phyloP scores from a whole-genome alignment of 2,113 vertebrate genomes.

The Tetrao urogallus region DNA sequence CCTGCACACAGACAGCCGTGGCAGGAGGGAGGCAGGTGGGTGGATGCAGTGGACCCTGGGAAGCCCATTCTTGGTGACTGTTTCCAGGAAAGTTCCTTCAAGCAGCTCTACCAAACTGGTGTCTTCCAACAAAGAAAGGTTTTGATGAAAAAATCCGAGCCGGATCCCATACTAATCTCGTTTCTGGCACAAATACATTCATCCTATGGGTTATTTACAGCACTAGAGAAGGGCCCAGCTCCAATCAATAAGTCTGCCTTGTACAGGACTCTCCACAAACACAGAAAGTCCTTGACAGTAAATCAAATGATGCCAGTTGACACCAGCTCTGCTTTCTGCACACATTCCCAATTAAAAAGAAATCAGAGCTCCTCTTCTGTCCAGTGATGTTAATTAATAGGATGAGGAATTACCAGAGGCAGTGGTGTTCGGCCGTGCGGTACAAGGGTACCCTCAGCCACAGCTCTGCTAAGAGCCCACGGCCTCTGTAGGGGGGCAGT shows the following conservation, averaged over 20 bases:
- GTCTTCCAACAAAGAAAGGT: not conserved
- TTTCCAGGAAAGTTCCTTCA: not conserved
- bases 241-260: not conserved
- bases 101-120: not conserved
- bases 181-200: not conserved
- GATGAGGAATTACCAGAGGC: not conserved
- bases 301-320: not conserved
- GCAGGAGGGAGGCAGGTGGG: not conserved
- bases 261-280: not conserved
- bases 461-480: not conserved
- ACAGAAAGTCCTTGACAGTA: not conserved
- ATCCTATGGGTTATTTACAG: not conserved
- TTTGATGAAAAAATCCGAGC: not conserved
- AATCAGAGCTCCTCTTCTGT: conserved; percentile 2
- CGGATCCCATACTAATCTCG: not conserved
- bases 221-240: fast-evolving
- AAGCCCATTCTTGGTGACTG: not conserved
- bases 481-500: not conserved
- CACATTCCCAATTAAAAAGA: not conserved
- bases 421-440: fast-evolving
- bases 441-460: not conserved
- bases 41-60: not conserved
- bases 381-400: conserved; percentile 27
- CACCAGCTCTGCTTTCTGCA: not conserved
- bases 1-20: not conserved